phyloP scores from a whole-genome alignment of 2,113 vertebrate species.

The Rhea americana region DNA sequence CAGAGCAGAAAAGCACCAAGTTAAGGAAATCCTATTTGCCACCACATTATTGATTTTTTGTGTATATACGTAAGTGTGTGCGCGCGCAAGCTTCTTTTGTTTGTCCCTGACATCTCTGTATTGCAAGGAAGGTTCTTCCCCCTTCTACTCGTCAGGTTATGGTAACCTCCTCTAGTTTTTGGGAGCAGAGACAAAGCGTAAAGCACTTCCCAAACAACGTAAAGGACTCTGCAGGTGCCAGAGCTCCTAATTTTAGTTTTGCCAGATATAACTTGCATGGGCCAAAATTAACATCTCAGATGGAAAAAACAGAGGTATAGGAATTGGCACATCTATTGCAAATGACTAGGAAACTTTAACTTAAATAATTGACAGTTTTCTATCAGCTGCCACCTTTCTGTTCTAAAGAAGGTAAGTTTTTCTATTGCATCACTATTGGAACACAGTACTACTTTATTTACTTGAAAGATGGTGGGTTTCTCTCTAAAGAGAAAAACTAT shows the following conservation, averaged over 20 bases:
- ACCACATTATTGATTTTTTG: background rate
- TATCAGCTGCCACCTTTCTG: slow-evolving; percentile 32
- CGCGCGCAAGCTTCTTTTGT: background rate
- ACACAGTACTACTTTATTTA: background rate
- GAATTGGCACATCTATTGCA: slow-evolving; percentile 30
- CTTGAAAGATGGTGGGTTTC: background rate
- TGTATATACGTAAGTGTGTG: background rate
- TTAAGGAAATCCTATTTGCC: slow-evolving; percentile 15
- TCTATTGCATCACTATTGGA: slow-evolving; percentile 16
- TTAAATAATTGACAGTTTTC: slow-evolving; percentile 48
- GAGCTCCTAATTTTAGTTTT: slow-evolving; percentile 26
- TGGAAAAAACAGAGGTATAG: slow-evolving; percentile 46
- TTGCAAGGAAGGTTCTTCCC: background rate
- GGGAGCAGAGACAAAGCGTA: background rate
- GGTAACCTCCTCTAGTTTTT: background rate
- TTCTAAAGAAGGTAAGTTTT: background rate
- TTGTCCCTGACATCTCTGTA: background rate
- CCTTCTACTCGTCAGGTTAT: background rate
- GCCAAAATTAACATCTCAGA: slow-evolving; percentile 48
- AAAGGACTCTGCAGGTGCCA: slow-evolving; percentile 51
- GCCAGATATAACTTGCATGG: slow-evolving; percentile 56
- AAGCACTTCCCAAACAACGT: slow-evolving; percentile 9
- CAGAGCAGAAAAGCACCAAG: slow-evolving; percentile 39
- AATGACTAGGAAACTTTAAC: slow-evolving; percentile 44
- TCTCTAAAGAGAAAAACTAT: background rate